phyloP scores from a whole-genome alignment of 2,888 invertebrate genomes.

The Drosophila trichaetosa region DNA sequence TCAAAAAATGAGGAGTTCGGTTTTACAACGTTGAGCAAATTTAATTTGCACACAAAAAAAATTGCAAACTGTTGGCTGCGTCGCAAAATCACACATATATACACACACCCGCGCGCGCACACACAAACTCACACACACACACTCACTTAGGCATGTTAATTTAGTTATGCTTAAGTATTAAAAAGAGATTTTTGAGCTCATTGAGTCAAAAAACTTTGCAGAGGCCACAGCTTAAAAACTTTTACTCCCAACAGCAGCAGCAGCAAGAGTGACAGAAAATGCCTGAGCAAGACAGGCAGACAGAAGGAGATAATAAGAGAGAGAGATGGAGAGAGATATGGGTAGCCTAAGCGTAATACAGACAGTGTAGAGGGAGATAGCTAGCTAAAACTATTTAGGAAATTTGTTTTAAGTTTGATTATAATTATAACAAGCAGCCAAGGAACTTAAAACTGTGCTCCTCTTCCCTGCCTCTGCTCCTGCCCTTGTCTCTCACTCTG shows the following conservation, averaged over 20 bases:
- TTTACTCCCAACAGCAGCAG: constrained; percentile 32
- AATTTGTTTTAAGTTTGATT: constrained; percentile 70
- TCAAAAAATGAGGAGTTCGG: constrained; percentile 54
- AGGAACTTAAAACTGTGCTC: constrained; percentile 21
- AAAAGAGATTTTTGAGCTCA: constrained; percentile 81
- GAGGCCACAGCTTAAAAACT: constrained; percentile 64
- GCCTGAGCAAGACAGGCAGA: constrained; percentile 3
- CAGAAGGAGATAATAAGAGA: not conserved
- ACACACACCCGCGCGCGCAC: not conserved
- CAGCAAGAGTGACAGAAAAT: constrained; percentile 6
- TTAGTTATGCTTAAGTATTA: constrained; percentile 80
- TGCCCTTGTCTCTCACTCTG: not conserved
- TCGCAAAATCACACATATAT: constrained; percentile 3
- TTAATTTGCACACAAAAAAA: constrained; percentile 48
- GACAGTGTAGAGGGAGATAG: constrained; percentile 18
- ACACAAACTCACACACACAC: constrained; percentile 11
- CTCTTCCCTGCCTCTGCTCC: not conserved
- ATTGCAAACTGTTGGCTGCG: constrained; percentile 43
- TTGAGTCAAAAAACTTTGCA: constrained; percentile 72
- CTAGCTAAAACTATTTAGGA: constrained; percentile 60
- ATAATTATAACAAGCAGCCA: constrained; percentile 62
- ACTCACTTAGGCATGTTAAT: constrained; percentile 64
- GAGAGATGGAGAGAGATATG: not conserved
- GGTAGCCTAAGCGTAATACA: not conserved
- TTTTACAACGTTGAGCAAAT: constrained; percentile 57